phyloP scores from a whole-genome alignment of 2,797 vertebrate genomes.

The Malurus leucopterus region DNA sequence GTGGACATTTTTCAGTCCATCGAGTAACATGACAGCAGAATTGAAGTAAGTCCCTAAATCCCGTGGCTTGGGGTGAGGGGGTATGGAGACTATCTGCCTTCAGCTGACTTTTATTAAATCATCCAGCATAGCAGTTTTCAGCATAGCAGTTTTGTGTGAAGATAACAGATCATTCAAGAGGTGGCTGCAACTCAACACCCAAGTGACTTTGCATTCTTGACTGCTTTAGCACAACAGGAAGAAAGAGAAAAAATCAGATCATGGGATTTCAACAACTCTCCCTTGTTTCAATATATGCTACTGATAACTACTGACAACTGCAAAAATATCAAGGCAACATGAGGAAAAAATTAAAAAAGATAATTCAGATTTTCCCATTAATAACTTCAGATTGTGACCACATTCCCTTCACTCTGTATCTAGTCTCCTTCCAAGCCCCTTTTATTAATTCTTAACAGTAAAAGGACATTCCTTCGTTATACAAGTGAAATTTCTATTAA shows the following conservation, averaged over 20 bases:
- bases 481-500: not conserved
- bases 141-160: not conserved
- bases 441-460: not conserved
- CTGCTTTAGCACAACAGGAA: not conserved
- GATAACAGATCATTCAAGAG: not conserved
- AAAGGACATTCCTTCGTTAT: not conserved
- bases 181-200: not conserved
- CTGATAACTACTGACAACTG: constrained; percentile 70
- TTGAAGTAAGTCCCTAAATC: not conserved
- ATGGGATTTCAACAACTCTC: constrained; percentile 30
- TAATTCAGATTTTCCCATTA: not conserved
- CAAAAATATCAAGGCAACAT: constrained; percentile 64
- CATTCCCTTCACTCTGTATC: not conserved
- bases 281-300: constrained; percentile 58
- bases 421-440: not conserved
- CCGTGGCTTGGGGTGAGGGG: not conserved
- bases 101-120: constrained; percentile 46
- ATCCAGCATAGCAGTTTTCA: constrained; percentile 13
- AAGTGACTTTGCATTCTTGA: not conserved
- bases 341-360: not conserved
- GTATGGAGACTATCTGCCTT: not conserved
- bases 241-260: constrained; percentile 56
- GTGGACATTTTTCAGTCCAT: not conserved
- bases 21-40: not conserved
- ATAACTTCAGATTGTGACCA: not conserved